Evolutionary conservation across 2,888 invertebrate species (phyloP), one percentile per base, ranked within the genome.

Genomic region (Cephus pulcher): DNA sequence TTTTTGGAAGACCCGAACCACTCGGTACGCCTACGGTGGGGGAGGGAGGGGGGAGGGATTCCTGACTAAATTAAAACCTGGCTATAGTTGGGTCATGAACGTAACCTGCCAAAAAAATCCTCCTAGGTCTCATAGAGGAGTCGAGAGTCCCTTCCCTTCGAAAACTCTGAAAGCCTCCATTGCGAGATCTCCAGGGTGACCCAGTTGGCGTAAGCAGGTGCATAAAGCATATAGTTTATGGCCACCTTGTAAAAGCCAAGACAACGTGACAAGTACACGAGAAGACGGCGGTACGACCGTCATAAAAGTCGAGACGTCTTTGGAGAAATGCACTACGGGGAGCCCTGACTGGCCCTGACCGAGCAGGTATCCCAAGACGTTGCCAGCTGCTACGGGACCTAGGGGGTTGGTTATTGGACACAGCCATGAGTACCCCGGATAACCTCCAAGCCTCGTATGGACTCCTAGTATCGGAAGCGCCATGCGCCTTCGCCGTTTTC

Each of bases 401-500:
- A 34, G 74, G 34, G 74, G 74, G 37, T 37, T 32, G 74, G 74
- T 34, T 74, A 32, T 30, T 35, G 34, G 32, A 15, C 74, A 12
- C 74, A 30, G 73, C 69, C 75, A 73, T 40, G 40, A 75, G 75
- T 75, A 76, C 35, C 37, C 70, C 30, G 34, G 70, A 68, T 23
- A 79, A 80, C 75, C 85, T 86, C 86, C 82, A 84, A 75, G 56
- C 23, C 4, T 70, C 80, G 86, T 84, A 83, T 91, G 89, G 69
- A 79, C 82, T 87, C 91, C 91, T 90, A 89, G 81, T 89, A 87
- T 75, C 79, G 85, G 85, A 90, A 91, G 91, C 91, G 90, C 91
- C 90, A 90, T 84, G 88, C 88, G 87, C 89, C 88, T 89, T 87
- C 88, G 84, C 86, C 85, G 89, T 90, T 90, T 91, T 91, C 90